phyloP scores from a whole-genome alignment of 1,140 invertebrate species.

The Bombus breviceps region DNA sequence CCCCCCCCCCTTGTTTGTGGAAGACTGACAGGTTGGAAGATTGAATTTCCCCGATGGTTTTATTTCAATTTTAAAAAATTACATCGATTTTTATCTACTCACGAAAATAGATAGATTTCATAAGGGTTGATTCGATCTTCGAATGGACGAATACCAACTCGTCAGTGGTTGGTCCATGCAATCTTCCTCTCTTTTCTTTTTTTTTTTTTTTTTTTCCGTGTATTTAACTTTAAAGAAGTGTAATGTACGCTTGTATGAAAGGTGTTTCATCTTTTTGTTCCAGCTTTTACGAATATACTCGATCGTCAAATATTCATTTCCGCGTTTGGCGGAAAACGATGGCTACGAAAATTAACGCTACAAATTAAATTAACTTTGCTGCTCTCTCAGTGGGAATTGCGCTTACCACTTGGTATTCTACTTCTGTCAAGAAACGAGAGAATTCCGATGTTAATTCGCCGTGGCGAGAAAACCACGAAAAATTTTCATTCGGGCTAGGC shows the following conservation, averaged over 20 bases:
- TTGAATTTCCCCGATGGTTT: background rate
- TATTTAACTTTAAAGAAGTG: background rate
- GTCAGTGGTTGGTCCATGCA: background rate
- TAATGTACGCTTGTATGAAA: background rate
- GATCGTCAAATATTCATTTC: conserved; percentile 5
- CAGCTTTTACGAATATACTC: background rate
- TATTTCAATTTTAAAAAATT: background rate
- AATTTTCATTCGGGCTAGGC: background rate
- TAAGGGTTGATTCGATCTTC: background rate
- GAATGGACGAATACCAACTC: background rate
- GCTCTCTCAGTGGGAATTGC: background rate
- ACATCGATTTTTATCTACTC: background rate
- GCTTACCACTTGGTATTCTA: background rate
- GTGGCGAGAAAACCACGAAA: background rate
- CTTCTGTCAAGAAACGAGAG: background rate
- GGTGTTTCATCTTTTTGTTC: background rate
- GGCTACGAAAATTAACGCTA: background rate
- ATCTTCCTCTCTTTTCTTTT: background rate
- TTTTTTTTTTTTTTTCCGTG: no score
- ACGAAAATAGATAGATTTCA: background rate
- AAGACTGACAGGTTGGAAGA: background rate
- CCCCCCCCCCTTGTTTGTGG: background rate
- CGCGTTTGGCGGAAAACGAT: background rate
- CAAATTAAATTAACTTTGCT: background rate
- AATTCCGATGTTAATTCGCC: background rate